These are phyloP conservation scores for Procavia capensis DNA, from an alignment of 2,113 vertebrate species.

Conservation along the genomic window DNA sequence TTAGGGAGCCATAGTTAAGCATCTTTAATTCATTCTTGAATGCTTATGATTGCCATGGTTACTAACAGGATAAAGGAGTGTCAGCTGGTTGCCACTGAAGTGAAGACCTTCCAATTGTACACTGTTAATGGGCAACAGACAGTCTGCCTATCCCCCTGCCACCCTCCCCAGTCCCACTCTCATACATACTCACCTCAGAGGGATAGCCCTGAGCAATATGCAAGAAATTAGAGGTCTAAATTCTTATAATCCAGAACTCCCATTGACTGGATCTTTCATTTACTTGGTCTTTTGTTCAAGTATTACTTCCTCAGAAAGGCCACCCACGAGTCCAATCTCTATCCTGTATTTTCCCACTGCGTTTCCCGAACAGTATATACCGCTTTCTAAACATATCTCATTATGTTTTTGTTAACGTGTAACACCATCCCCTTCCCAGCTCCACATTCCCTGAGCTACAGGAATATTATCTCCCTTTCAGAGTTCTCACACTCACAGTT, in stretches of 20 bases:
- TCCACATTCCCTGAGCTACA: neutral
- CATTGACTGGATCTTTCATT: neutral
- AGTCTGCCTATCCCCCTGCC: neutral
- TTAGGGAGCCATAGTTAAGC: neutral
- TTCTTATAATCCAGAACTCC: neutral
- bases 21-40: neutral
- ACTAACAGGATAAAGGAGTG: conserved; percentile 7
- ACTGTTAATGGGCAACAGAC: neutral
- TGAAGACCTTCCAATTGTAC: neutral
- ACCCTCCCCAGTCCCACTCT: neutral
- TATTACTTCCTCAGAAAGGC: neutral
- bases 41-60: neutral
- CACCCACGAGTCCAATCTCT: neutral
- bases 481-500: neutral
- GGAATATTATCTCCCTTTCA: neutral
- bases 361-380: neutral
- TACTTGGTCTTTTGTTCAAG: neutral
- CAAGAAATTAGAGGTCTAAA: neutral
- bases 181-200: neutral
- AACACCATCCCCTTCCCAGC: neutral
- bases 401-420: neutral
- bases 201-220: neutral
- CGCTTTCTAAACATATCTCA: neutral
- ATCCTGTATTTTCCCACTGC: neutral
- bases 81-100: neutral